phyloP scores from a whole-genome alignment of 92 coral and sea anemone species.

The Blastomussa wellsi region DNA sequence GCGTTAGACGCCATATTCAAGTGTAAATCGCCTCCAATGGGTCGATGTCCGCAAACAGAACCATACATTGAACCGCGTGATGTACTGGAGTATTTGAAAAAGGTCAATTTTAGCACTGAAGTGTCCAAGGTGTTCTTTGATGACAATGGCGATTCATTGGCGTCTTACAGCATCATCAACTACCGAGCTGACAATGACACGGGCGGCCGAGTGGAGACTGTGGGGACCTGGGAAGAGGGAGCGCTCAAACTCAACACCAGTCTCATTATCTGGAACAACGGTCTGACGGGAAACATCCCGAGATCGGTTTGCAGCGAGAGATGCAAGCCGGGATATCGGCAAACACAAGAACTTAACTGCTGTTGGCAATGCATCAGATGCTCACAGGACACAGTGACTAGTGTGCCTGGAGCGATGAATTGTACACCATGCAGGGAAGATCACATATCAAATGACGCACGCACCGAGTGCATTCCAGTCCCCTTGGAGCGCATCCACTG shows the following conservation, averaged over 20 bases:
- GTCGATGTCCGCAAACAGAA: constrained; percentile 53
- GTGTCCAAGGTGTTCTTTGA: constrained; percentile 61
- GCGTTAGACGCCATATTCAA: constrained; percentile 70
- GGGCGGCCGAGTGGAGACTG: constrained; percentile 44
- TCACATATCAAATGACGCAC: constrained; percentile 62
- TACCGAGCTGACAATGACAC: constrained; percentile 52
- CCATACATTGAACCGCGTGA: constrained; percentile 59
- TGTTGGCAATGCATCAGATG: constrained; percentile 86
- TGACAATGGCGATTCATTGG: constrained; percentile 70
- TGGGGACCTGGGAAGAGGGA: constrained; percentile 72
- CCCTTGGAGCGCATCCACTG: constrained; percentile 60
- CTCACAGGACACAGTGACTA: constrained; percentile 54
- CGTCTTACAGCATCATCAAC: constrained; percentile 68
- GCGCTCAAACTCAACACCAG: constrained; percentile 36
- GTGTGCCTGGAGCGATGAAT: constrained; percentile 46
- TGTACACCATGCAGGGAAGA: constrained; percentile 69
- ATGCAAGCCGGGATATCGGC: constrained; percentile 76
- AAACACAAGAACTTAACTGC: constrained; percentile 64
- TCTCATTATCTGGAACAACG: constrained; percentile 64
- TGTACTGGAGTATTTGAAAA: constrained; percentile 56
- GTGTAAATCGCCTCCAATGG: constrained; percentile 48
- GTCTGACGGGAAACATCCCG: constrained; percentile 53
- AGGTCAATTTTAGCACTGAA: constrained; percentile 55
- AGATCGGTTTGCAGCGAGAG: constrained; percentile 73
- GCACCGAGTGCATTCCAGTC: constrained; percentile 63